Conservation (phyloP, 2,888 invertebrate species). For the Lathronympha strigana region DNA sequence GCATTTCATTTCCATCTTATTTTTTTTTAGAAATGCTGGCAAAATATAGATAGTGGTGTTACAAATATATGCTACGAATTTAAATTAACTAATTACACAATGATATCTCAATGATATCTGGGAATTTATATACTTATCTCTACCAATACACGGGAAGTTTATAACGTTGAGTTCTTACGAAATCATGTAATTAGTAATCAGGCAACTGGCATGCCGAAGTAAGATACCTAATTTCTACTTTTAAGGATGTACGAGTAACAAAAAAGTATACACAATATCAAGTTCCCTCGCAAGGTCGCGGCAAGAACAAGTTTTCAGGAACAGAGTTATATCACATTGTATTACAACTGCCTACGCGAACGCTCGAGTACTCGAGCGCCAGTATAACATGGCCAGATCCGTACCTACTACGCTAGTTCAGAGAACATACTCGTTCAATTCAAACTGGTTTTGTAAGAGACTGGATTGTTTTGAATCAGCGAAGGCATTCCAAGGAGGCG, state of each 20-base stretch:
- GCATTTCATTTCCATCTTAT: no score
- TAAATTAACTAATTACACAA: no score
- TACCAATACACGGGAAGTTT: no score
- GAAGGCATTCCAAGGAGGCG: constrained; percentile 7
- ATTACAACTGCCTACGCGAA: not conserved
- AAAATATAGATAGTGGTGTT: no score
- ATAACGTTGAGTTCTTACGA: no score
- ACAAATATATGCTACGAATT: no score
- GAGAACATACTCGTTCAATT: not conserved
- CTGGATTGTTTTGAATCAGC: not conserved
- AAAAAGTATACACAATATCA: constrained; percentile 5
- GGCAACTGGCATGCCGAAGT: no score
- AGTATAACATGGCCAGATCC: not conserved
- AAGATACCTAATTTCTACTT: not conserved
- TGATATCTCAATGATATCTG: no score
- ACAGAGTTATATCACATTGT: constrained; percentile 1
- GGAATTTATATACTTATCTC: no score
- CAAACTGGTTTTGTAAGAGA: not conserved
- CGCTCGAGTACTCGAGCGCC: not conserved
- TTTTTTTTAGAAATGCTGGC: no score
- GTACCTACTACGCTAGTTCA: not conserved
- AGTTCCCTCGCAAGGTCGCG: constrained; percentile 20
- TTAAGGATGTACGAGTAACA: not conserved
- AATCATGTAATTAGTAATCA: no score
- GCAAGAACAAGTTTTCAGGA: not conserved